Evolutionary conservation across 2,888 invertebrate species (phyloP).

Genomic region (Platynereis dumerilii): DNA sequence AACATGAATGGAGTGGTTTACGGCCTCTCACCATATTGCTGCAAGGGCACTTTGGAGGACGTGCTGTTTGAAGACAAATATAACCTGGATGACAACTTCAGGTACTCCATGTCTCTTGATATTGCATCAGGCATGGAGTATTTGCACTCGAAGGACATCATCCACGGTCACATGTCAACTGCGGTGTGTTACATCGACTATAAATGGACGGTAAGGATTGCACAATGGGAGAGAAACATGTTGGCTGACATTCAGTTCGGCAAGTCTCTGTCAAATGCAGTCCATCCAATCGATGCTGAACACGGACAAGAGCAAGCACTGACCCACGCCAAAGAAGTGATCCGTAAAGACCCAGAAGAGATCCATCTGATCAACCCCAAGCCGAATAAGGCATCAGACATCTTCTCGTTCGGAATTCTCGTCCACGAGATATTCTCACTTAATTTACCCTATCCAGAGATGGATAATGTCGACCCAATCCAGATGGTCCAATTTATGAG

Average conservation of each 20-base stretch:
- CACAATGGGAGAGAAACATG: conserved; percentile 51
- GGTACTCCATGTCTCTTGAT: conserved; percentile 50
- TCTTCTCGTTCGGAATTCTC: too few relatives aligned
- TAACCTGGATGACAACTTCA: conserved; percentile 47
- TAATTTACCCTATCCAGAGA: neutral
- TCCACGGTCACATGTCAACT: conserved; percentile 52
- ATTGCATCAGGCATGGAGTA: conserved; percentile 46
- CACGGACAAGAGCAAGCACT: too few relatives aligned
- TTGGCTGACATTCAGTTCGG: conserved; percentile 19
- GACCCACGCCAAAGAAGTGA: conserved; percentile 33
- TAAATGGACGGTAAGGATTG: conserved; percentile 54
- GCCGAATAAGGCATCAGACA: conserved; percentile 30
- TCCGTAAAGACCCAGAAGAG: too few relatives aligned
- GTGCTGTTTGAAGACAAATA: conserved; percentile 52
- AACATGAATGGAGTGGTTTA: conserved; percentile 40
- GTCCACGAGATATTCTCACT: neutral
- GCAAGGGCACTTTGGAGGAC: conserved; percentile 49
- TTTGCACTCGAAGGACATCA: conserved; percentile 50
- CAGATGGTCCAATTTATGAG: too few relatives aligned
- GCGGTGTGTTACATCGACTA: conserved; percentile 51
- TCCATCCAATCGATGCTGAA: too few relatives aligned
- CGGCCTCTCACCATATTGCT: conserved; percentile 45
- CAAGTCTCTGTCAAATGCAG: too few relatives aligned
- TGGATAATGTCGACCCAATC: neutral
- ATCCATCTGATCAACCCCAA: conserved; percentile 36